A percentile compares a stretch with the other conserved stretches of the same genome.
phyloP scores from a whole-genome alignment of 2,113 vertebrate species.

The Labeo catla region DNA sequence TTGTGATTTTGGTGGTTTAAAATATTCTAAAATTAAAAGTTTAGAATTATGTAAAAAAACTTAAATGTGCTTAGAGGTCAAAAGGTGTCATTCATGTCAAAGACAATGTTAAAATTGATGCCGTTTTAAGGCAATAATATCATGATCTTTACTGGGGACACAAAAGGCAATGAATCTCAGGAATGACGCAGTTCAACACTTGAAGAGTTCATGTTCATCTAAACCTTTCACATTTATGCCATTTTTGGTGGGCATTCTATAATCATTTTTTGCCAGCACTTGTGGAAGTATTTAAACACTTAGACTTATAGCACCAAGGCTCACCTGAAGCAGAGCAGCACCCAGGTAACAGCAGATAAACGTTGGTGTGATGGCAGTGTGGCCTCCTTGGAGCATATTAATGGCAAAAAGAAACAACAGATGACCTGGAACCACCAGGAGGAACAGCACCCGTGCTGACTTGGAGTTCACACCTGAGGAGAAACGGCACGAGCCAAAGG shows the following conservation, averaged over 20 bases:
- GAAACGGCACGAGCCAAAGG: not conserved
- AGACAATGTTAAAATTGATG: too few relatives aligned
- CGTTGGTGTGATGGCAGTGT: constrained; percentile 72
- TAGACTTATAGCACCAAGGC: not conserved
- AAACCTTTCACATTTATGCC: not conserved
- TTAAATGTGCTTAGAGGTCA: too few relatives aligned
- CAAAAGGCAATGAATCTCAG: too few relatives aligned
- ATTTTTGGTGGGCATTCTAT: not conserved
- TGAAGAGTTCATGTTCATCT: not conserved
- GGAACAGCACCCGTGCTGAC: constrained; percentile 88
- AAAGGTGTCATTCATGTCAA: too few relatives aligned
- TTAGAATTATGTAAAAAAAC: too few relatives aligned
- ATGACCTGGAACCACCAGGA: constrained; percentile 90
- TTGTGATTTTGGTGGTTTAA: too few relatives aligned
- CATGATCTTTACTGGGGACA: too few relatives aligned
- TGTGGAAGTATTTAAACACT: not conserved
- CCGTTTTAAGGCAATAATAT: too few relatives aligned
- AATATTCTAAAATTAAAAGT: too few relatives aligned
- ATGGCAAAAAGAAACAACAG: constrained; percentile 89
- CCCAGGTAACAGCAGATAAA: constrained; percentile 86
- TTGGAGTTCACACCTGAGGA: constrained; percentile 86
- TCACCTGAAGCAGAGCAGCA: constrained; percentile 90
- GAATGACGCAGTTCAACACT: not conserved
- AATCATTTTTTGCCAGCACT: not conserved
- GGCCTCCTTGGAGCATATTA: constrained; percentile 83